Percentiles rank a stretch among this genome's conserved stretches.
Conservation (phyloP, 2,888 invertebrate species). For the Conchocele bisecta region DNA sequence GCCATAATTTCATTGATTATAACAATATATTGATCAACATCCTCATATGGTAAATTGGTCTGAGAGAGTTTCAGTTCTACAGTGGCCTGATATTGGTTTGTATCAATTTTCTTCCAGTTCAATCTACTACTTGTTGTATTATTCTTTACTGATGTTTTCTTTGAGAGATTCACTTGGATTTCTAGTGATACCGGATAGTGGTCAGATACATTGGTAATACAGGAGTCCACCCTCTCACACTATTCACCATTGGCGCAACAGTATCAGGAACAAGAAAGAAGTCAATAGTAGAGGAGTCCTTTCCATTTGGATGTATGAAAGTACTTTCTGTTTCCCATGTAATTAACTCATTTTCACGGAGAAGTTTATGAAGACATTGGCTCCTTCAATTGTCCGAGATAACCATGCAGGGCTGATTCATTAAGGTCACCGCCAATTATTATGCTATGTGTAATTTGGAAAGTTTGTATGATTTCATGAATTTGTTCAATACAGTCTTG, state of each 20-base stretch:
- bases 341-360: slow-evolving; percentile 1
- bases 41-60: too few relatives aligned
- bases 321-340: background rate
- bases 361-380: slow-evolving; percentile 4
- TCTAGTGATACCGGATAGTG: slow-evolving; percentile 10
- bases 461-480: slow-evolving; percentile 2
- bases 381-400: background rate
- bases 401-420: slow-evolving; percentile 1
- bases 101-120: background rate
- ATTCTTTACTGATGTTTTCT: background rate
- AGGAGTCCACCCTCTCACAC: background rate
- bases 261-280: slow-evolving; percentile 4
- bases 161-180: background rate
- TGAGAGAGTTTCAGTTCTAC: too few relatives aligned
- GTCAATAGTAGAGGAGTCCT: slow-evolving; percentile 25
- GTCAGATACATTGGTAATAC: slow-evolving; percentile 15
- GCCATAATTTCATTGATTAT: too few relatives aligned
- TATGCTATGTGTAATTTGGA: slow-evolving; percentile 12
- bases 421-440: slow-evolving; percentile 20
- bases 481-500: slow-evolving; percentile 20
- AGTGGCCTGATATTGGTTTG: background rate
- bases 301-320: slow-evolving; percentile 20
- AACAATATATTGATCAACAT: too few relatives aligned
- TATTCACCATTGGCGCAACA: background rate
- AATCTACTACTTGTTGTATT: background rate